Evolutionary conservation across 1,140 invertebrate species (phyloP), one percentile per base, ranked within the genome.

Genomic region (Neodiprion pinetum): DNA sequence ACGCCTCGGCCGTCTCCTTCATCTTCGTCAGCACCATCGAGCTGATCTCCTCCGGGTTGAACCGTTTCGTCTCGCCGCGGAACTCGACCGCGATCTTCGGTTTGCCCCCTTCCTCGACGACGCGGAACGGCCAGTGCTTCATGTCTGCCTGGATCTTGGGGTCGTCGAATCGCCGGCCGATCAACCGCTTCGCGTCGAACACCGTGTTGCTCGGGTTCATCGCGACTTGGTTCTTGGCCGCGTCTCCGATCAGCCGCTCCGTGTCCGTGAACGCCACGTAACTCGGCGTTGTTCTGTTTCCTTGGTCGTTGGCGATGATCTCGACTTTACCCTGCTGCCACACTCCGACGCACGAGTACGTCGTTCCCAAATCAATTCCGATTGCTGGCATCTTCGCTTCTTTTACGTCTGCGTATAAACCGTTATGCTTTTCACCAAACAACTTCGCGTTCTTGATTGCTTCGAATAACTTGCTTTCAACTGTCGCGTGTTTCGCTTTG

Each of bases 271-370:
- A 93, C 0, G 95, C 96, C 53, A 97, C 96, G 88, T 96, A 97
- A 73, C 93, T 94, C n/a, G 96, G 95, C 21, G 96, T 97, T 40
- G 95, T 97, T 65, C 96, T 89, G 87, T 97, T 97, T 48, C 96
- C 96, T 89, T 96, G 95, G 84, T 97, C 96, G 84, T 97, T 97
- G 79, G 96, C 95, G 77, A 97, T 96, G 80, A 97, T 96, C 87
- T 96, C 95, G 67, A 97, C 93, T 87, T 95, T 96, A 65, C 94
- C 95, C 82, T 96, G 90, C 79, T 94, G 92, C 86, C 91, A 95
- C 3, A 95, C 93, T 21, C 93, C 94, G 10, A 95, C 94, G 77
- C 94, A 95, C 23, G 93, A 94, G 81, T 94, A 95, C 53, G 92
- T 94, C 74, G 91, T 95, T 11, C 94, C 94, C 74, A 94, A 85